Percentiles rank a stretch among this genome's conserved stretches.
Conservation (phyloP, 2,113 vertebrate species). For the Chlorocebus sabaeus region DNA sequence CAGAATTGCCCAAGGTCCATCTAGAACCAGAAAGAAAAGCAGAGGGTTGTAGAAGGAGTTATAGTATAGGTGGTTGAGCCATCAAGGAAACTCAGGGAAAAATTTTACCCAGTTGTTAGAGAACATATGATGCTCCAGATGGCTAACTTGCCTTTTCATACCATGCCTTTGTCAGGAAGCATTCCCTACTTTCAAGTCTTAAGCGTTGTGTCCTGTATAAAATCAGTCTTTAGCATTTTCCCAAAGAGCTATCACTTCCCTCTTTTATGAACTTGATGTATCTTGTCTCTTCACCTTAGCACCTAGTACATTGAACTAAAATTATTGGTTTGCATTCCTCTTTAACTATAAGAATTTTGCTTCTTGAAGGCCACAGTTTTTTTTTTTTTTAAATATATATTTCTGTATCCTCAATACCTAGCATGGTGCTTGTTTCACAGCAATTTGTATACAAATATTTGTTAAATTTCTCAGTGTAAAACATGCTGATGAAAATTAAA, state of each 20-base stretch:
- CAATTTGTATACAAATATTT: not conserved
- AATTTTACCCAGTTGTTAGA: not conserved
- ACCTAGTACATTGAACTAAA: not conserved
- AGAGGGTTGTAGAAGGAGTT: not conserved
- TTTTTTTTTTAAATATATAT: not conserved
- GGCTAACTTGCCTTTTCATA: not conserved
- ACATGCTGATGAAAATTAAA: not conserved
- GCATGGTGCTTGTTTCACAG: not conserved
- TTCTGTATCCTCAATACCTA: not conserved
- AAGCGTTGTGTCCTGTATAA: not conserved
- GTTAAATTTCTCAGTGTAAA: not conserved
- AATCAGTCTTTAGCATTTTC: not conserved
- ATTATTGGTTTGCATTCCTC: not conserved
- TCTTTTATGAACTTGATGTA: not conserved
- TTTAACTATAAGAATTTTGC: not conserved
- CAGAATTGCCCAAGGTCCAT: not conserved
- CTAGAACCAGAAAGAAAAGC: not conserved
- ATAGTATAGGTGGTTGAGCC: not conserved
- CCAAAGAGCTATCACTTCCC: not conserved
- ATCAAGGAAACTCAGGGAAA: not conserved
- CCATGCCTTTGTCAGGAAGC: not conserved
- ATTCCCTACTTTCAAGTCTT: not conserved
- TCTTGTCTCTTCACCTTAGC: not conserved
- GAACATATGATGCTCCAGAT: not conserved
- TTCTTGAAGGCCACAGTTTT: not conserved